Evolutionary conservation across 2,888 invertebrate genomes (phyloP).

Genomic region (Ametastegia equiseti): DNA sequence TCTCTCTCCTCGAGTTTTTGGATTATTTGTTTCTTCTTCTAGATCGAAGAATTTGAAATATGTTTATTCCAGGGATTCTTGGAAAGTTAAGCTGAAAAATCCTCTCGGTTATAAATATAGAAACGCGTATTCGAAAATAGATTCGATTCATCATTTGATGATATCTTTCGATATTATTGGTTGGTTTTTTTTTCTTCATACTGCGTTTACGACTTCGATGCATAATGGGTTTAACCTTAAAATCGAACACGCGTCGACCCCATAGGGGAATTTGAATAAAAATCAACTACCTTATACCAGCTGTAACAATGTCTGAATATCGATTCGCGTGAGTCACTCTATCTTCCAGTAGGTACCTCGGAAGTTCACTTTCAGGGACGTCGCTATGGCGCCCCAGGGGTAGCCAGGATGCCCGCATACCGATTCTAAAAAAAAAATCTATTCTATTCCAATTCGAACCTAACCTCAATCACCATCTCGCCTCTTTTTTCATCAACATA

Average conservation of each 20-base stretch:
- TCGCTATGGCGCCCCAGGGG: slow-evolving; percentile 23
- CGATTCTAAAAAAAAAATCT: too few species aligned
- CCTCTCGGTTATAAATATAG: too few species aligned
- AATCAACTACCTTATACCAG: slow-evolving; percentile 45
- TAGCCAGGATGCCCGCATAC: too few species aligned
- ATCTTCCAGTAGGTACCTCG: slow-evolving; percentile 55
- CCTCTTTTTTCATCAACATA: too few species aligned
- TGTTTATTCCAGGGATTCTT: neutral
- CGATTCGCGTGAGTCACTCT: slow-evolving; percentile 63
- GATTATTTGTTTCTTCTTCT: neutral
- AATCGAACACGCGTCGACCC: neutral
- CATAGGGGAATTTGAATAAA: slow-evolving; percentile 24
- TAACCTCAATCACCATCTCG: too few species aligned
- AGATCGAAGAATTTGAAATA: neutral
- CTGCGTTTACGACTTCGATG: too few species aligned
- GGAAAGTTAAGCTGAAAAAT: neutral
- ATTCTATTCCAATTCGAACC: too few species aligned
- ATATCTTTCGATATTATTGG: too few species aligned
- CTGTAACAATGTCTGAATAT: slow-evolving; percentile 56
- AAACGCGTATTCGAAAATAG: too few species aligned
- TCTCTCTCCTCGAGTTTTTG: neutral
- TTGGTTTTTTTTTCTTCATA: too few species aligned
- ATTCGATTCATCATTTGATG: too few species aligned
- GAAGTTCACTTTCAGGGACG: slow-evolving; percentile 55
- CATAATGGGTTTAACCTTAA: neutral